Percentiles rank a stretch among this genome's conserved stretches.
phyloP scores from a whole-genome alignment of 2,113 vertebrate genomes.

The Corythornis cristatus region DNA sequence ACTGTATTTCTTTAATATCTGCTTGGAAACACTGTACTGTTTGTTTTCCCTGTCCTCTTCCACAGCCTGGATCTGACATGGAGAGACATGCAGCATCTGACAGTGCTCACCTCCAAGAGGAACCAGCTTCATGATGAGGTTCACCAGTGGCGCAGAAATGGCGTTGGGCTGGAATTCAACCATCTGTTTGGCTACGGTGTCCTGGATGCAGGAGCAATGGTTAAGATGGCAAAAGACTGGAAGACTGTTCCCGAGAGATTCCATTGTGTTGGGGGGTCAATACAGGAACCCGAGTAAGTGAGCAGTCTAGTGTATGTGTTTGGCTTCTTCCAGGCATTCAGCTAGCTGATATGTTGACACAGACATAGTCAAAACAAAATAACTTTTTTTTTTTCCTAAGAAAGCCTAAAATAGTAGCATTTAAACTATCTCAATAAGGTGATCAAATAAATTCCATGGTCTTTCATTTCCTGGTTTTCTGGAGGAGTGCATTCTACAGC shows the following conservation, averaged over 20 bases:
- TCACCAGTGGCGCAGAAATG: conserved; percentile 94
- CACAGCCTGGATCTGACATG: conserved; percentile 90
- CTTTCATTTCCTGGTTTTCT: background rate
- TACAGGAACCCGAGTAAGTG: conserved; percentile 92
- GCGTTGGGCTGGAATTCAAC: conserved; percentile 97
- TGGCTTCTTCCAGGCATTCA: background rate
- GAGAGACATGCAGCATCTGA: conserved; percentile 97
- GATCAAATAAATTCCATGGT: background rate
- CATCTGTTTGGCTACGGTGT: conserved; percentile 97
- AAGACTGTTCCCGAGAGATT: conserved; percentile 96
- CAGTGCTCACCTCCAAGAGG: conserved; percentile 96
- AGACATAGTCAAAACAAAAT: background rate
- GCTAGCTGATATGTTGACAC: accelerated
- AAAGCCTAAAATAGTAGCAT: background rate
- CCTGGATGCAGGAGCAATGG: conserved; percentile 95
- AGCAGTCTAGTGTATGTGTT: background rate
- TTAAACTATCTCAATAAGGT: background rate
- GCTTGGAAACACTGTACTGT: background rate
- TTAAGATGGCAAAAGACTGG: conserved; percentile 97
- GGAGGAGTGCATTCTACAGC: background rate
- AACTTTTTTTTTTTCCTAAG: background rate
- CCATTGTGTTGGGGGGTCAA: conserved; percentile 93
- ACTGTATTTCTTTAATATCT: background rate
- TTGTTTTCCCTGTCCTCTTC: background rate
- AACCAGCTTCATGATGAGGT: conserved; percentile 98